These are phyloP conservation scores for Lepas anatifera DNA, from an alignment of 2,888 invertebrate species.

Conservation along the genomic window DNA sequence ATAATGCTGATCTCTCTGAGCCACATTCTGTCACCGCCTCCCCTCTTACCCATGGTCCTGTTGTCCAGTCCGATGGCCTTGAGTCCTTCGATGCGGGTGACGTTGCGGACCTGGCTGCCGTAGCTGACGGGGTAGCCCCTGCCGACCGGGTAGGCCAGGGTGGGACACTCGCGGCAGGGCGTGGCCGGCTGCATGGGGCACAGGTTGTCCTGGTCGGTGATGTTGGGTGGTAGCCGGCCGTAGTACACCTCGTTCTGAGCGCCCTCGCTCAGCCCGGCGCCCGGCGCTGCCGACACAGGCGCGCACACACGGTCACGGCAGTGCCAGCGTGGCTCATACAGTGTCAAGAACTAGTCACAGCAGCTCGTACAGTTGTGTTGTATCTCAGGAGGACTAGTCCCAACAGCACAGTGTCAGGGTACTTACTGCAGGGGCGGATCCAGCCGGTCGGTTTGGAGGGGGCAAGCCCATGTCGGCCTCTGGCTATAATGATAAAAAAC, in stretches of 20 bases:
- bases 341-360: too few species aligned
- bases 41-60: conserved; percentile 4
- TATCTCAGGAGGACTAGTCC: too few species aligned
- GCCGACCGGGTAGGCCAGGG: background rate
- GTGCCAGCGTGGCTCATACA: too few species aligned
- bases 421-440: too few species aligned
- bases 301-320: too few species aligned
- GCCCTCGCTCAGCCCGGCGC: background rate
- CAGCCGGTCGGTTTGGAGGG: too few species aligned
- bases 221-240: conserved; percentile 7
- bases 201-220: conserved; percentile 10
- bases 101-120: conserved; percentile 6
- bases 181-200: background rate
- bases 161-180: background rate
- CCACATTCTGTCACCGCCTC: background rate
- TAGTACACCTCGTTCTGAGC: background rate
- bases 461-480: too few species aligned
- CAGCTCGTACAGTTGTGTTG: too few species aligned
- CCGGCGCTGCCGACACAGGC: background rate
- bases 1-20: too few species aligned
- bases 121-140: background rate
- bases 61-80: background rate
- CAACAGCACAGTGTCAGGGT: too few species aligned
- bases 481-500: too few species aligned
- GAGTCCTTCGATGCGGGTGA: background rate